Evolutionary conservation across 2,113 vertebrate species (phyloP).

Genomic region (Neolamprologus modestus): DNA sequence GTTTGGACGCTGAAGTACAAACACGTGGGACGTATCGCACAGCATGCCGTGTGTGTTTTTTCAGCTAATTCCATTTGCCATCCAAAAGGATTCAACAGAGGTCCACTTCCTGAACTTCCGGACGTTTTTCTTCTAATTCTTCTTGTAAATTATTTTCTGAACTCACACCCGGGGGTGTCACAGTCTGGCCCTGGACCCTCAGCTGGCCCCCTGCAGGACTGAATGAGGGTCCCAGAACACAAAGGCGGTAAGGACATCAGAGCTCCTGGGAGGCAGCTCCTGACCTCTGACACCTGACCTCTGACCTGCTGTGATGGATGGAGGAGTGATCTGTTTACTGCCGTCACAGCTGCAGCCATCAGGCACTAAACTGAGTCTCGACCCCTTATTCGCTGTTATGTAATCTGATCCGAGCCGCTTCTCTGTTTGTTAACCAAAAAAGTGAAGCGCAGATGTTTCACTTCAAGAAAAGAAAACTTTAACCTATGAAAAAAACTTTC

Average conservation of each 20-base stretch:
- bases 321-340: not conserved
- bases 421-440: not conserved
- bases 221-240: not conserved
- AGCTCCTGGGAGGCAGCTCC: not conserved
- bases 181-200: not conserved
- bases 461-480: not conserved
- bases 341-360: not conserved
- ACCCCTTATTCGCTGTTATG: not conserved
- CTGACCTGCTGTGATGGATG: not conserved
- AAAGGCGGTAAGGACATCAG: not conserved
- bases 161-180: not conserved
- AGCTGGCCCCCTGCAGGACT: not conserved
- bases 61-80: rapidly evolving
- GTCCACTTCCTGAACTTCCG: not conserved
- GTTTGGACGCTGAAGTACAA: not conserved
- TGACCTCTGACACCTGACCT: not conserved
- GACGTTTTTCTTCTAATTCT: not conserved
- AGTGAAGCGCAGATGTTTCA: not conserved
- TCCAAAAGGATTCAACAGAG: not conserved
- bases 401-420: not conserved
- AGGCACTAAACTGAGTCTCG: not conserved
- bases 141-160: not conserved
- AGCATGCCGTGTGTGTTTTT: not conserved
- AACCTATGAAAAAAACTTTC: not conserved
- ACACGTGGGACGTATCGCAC: not conserved